Conservation (phyloP, 2,888 invertebrate genomes). For the Drepanosiphum platanoidis region DNA sequence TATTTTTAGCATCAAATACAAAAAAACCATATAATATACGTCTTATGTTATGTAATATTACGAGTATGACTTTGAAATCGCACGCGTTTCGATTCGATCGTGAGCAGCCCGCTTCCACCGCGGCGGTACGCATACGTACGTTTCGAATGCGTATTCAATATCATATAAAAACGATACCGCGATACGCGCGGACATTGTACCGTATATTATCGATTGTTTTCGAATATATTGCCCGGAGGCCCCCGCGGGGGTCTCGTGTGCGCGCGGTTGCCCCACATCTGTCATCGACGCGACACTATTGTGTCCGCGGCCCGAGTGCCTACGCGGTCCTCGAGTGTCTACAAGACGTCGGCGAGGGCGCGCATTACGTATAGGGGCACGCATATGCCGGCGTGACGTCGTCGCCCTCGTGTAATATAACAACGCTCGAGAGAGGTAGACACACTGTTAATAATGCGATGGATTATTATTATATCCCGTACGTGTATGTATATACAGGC, state of each 20-base stretch:
- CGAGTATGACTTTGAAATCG: no score
- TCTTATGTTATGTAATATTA: no score
- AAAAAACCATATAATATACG: no score
- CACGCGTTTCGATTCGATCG: no score
- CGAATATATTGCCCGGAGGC: neutral
- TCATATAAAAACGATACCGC: no score
- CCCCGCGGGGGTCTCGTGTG: conserved; percentile 18
- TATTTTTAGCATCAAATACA: no score
- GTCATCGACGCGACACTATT: conserved; percentile 34
- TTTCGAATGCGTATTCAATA: no score
- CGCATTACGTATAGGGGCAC: conserved; percentile 28
- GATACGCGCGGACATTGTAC: neutral
- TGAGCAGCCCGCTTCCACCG: no score
- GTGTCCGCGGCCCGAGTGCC: neutral
- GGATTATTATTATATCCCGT: no score
- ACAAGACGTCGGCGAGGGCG: conserved; percentile 43
- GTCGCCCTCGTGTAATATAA: neutral
- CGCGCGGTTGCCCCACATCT: conserved; percentile 31
- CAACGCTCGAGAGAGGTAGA: neutral
- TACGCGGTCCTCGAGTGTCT: conserved; percentile 24
- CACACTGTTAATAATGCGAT: no score
- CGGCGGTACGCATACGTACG: no score
- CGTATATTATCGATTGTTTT: neutral
- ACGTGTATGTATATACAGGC: neutral
- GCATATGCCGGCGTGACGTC: conserved; percentile 48